Evolutionary conservation across 2,888 invertebrate species (phyloP), one percentile per base, ranked within the genome.

Genomic region (Campaea margaritaria): DNA sequence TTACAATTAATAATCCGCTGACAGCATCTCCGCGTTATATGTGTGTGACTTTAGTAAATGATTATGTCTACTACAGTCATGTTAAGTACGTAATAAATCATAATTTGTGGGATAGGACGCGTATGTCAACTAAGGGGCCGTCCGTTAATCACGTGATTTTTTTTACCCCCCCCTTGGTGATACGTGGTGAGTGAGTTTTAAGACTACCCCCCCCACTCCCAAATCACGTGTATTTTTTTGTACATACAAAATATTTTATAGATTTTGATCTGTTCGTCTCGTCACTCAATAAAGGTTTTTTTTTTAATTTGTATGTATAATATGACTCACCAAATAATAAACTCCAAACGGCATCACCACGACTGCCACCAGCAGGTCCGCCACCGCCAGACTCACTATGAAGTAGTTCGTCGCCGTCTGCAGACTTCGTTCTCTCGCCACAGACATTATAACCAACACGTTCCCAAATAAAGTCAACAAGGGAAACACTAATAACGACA

Each of bases 301-400:
- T n/a, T n/a, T n/a, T n/a, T n/a, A n/a, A n/a, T n/a, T n/a, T n/a
- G n/a, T n/a, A n/a, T n/a, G n/a, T n/a, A n/a, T n/a, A 39, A 12
- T 46, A n/a, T 15, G 47, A 96, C 98, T 97, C 91, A 99, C 99
- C 97, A 99, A 94, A 87, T 98, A 97, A 93, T 99, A 99, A 78
- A 99, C 99, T 70, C 98, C 99, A 84, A 99, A 98, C 44, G 99
- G 99, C 99, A 99, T 99, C 68, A 99, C 99, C 65, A 98, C 96
- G 46, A 98, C 97, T 51, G 99, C 99, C 41, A 99, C 99, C 62
- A 99, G 95, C 67, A 99, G 94, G 93, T 99, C 99, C 16, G 99
- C 99, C 42, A 99, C 95, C 54, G 99, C 99, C 79, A 99, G 91
- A 80, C 98, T 99, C 78, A 99, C 99, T 86, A 99, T 99, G 93